These are phyloP conservation scores for Vidua macroura DNA, from an alignment of 2,113 vertebrate species.

Conservation along the genomic window DNA sequence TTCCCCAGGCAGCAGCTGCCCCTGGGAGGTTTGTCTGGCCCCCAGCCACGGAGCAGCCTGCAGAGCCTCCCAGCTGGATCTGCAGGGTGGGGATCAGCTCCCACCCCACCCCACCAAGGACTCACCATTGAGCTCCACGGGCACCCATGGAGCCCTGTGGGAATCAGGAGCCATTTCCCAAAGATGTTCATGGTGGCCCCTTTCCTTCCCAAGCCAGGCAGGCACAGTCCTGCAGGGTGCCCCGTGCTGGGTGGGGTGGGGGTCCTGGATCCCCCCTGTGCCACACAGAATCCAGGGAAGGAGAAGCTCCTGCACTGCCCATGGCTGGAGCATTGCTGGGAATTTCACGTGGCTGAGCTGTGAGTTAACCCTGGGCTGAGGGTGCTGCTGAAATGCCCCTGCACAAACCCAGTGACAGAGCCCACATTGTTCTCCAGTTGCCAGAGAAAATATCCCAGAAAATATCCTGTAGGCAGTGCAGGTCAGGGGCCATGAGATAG, in stretches of 20 bases:
- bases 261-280: not conserved
- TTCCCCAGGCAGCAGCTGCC: not conserved
- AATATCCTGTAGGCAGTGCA: not conserved
- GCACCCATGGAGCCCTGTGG: not conserved
- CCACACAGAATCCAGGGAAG: not conserved
- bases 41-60: accelerated
- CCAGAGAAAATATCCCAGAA: not conserved
- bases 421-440: not conserved
- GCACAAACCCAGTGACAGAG: not conserved
- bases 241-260: accelerated
- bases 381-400: not conserved
- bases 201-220: not conserved
- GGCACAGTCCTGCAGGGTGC: not conserved
- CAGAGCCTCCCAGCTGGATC: not conserved
- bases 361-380: not conserved
- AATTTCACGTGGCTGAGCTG: not conserved
- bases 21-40: not conserved
- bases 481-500: not conserved
- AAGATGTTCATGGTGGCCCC: accelerated
- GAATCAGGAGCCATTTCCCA: not conserved
- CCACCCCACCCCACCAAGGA: not conserved
- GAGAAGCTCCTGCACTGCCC: not conserved
- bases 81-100: not conserved
- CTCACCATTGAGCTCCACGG: not conserved
- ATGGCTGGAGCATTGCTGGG: not conserved